Conservation (phyloP, 2,888 invertebrate species). For the Hemaris fuciformis region DNA sequence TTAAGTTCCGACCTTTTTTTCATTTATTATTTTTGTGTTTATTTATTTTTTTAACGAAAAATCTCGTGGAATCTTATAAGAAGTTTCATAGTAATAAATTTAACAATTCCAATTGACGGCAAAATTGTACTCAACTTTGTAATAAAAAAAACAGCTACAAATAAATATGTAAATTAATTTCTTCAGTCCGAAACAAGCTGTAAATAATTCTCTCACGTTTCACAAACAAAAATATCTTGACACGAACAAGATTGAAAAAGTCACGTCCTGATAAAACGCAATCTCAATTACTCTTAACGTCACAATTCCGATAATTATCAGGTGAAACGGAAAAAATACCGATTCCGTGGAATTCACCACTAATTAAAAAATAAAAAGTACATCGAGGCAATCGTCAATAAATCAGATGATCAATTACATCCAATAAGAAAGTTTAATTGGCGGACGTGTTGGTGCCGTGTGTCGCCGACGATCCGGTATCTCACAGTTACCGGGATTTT, state of each 20-base stretch:
- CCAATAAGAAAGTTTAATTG: slow-evolving; percentile 35
- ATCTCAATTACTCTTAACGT: slow-evolving; percentile 7
- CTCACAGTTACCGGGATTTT: slow-evolving; percentile 7
- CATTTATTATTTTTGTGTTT: not conserved
- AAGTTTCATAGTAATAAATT: not conserved
- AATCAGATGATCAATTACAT: slow-evolving; percentile 37
- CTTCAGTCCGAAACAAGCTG: not conserved
- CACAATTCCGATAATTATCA: slow-evolving; percentile 1
- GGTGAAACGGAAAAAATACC: slow-evolving; percentile 4
- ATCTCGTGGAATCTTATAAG: not conserved
- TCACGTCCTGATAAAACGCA: not conserved
- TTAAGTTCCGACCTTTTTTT: not conserved
- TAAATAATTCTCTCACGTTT: too few relatives aligned
- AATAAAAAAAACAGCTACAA: not conserved
- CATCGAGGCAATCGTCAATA: slow-evolving; percentile 31
- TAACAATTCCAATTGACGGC: not conserved
- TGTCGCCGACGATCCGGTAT: not conserved
- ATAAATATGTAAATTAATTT: not conserved
- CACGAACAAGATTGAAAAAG: not conserved
- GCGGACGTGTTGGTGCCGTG: slow-evolving; percentile 35
- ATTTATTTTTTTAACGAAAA: not conserved
- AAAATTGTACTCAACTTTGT: not conserved
- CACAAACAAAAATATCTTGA: not conserved
- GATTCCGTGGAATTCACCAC: slow-evolving; percentile 30
- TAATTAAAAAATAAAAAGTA: slow-evolving; percentile 46